These are phyloP conservation scores for Zeugodacus cucurbitae DNA, from an alignment of 1,140 invertebrate genomes.

Conservation along the genomic window DNA sequence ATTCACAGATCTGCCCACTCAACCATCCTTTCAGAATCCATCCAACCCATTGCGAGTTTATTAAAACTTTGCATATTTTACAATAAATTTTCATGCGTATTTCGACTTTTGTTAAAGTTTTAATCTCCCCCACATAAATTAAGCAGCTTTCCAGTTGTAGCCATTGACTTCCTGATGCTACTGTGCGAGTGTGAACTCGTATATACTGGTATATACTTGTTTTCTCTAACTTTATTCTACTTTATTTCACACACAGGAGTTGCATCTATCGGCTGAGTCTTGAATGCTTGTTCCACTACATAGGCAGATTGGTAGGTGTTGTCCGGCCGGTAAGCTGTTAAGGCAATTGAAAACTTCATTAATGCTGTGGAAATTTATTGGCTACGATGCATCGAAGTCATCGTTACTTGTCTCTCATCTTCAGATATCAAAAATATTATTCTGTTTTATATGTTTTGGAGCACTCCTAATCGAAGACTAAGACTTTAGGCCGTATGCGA, in stretches of 20 bases:
- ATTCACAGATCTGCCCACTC: no score
- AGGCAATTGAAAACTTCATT: no score
- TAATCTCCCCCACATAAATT: neutral
- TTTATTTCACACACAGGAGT: neutral
- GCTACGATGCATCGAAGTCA: neutral
- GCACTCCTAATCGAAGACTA: no score
- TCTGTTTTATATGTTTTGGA: no score
- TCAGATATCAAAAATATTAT: no score
- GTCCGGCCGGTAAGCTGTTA: neutral
- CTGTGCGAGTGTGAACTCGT: no score
- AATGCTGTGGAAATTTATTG: neutral
- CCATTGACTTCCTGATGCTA: no score
- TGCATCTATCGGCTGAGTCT: no score
- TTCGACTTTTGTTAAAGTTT: slow-evolving; percentile 1
- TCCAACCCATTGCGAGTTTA: neutral
- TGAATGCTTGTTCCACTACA: neutral
- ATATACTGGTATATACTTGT: no score
- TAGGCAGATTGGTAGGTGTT: neutral
- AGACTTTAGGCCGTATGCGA: no score
- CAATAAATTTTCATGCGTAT: neutral
- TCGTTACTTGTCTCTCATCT: neutral
- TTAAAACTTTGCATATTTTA: neutral
- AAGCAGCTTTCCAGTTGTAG: no score
- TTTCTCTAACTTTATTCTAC: no score
- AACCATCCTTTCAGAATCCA: neutral